Evolutionary conservation across 2,888 invertebrate genomes (phyloP).

Genomic region (Euplexia lucipara): DNA sequence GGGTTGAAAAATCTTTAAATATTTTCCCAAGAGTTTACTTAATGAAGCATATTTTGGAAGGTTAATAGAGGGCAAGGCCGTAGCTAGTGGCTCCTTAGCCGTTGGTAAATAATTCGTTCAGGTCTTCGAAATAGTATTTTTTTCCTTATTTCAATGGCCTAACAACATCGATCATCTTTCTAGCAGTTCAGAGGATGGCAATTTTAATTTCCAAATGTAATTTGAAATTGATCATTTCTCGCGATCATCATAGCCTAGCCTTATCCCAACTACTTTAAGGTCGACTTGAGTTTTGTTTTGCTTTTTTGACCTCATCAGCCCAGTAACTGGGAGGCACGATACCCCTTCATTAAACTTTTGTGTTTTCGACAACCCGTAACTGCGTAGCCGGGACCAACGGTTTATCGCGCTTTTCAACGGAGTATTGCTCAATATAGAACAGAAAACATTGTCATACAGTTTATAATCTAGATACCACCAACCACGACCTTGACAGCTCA

Average conservation of each 20-base stretch:
- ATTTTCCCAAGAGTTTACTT: constrained; percentile 40
- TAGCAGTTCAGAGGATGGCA: too few species aligned
- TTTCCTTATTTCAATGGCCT: background rate
- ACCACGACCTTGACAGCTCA: constrained; percentile 38
- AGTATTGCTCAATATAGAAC: background rate
- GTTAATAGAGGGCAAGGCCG: constrained; percentile 19
- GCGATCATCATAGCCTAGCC: too few species aligned
- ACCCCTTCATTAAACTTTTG: too few species aligned
- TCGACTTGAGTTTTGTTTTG: too few species aligned
- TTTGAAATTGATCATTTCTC: background rate
- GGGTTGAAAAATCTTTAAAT: constrained; percentile 34
- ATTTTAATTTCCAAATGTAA: background rate
- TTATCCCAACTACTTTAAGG: too few species aligned
- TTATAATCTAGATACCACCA: constrained; percentile 27
- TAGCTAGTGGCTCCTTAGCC: constrained; percentile 4
- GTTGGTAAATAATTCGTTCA: constrained; percentile 16
- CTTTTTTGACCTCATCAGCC: too few species aligned
- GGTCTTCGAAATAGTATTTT: constrained; percentile 1
- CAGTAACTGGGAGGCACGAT: too few species aligned
- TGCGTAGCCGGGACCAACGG: too few species aligned
- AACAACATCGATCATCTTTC: background rate
- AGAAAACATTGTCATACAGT: constrained; percentile 6
- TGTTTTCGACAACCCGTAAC: too few species aligned
- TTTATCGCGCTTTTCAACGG: too few species aligned
- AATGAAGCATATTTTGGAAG: constrained; percentile 36